A percentile compares a stretch with the other conserved stretches of the same genome.
phyloP scores from a whole-genome alignment of 1,140 invertebrate species.

The Prorops nasuta region DNA sequence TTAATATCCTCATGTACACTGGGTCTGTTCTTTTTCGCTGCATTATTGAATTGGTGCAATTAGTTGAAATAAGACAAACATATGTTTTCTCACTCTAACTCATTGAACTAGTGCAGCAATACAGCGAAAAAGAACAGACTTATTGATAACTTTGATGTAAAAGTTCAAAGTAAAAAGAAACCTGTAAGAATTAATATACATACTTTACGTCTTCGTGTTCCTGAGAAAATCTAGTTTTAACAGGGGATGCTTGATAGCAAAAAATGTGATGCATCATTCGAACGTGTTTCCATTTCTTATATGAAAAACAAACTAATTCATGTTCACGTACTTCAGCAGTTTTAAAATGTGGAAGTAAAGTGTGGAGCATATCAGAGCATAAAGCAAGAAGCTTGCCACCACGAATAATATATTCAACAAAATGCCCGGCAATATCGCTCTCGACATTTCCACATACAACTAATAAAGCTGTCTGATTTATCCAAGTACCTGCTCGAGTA shows the following conservation, averaged over 20 bases:
- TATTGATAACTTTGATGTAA: conserved; percentile 4
- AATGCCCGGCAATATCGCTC: conserved; percentile 61
- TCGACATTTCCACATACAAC: conserved; percentile 76
- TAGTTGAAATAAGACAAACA: too few species aligned
- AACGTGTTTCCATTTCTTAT: conserved; percentile 78
- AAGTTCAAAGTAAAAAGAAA: too few species aligned
- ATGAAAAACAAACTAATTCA: conserved; percentile 79
- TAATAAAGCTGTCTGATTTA: conserved; percentile 70
- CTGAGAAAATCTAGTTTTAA: conserved; percentile 74
- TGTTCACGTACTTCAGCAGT: conserved; percentile 80
- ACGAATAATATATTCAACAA: conserved; percentile 71
- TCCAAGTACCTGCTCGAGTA: conserved; percentile 66
- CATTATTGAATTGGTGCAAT: too few species aligned
- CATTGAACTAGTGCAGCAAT: too few species aligned
- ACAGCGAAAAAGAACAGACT: not conserved
- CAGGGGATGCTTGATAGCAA: conserved; percentile 80
- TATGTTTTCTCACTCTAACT: too few species aligned
- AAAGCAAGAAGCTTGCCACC: conserved; percentile 78
- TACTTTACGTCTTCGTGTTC: conserved; percentile 62
- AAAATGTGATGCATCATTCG: conserved; percentile 85
- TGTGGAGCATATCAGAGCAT: conserved; percentile 78
- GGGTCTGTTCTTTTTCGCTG: too few species aligned
- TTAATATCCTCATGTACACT: too few species aligned
- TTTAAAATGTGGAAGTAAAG: conserved; percentile 74
- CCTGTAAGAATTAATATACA: too few species aligned